These are phyloP conservation scores for Diarsia mendica DNA, from an alignment of 2,888 invertebrate genomes.

Conservation along the genomic window DNA sequence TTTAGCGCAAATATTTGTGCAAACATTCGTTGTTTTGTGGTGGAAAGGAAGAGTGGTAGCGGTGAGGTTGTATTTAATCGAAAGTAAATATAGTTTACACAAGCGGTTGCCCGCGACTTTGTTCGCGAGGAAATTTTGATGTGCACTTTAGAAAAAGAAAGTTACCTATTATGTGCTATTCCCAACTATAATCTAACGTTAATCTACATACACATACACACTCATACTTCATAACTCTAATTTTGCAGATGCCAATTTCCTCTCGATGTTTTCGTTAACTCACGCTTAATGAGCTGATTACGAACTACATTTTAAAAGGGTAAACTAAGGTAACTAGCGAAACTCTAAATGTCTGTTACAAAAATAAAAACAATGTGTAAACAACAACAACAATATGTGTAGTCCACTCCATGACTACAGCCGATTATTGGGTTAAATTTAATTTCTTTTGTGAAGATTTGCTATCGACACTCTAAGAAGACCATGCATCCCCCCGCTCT, in stretches of 20 bases:
- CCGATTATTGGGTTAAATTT: too few relatives aligned
- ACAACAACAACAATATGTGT: background rate
- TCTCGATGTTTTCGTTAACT: too few relatives aligned
- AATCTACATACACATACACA: too few relatives aligned
- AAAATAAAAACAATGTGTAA: background rate
- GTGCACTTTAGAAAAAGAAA: too few relatives aligned
- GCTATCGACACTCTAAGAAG: too few relatives aligned
- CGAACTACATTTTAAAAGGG: background rate
- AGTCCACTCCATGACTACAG: background rate
- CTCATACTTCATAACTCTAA: too few relatives aligned
- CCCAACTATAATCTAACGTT: too few relatives aligned
- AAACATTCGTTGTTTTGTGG: constrained; percentile 68
- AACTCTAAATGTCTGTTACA: background rate
- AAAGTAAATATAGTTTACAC: background rate
- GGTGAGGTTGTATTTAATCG: background rate
- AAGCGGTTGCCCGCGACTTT: too few relatives aligned
- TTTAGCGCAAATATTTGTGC: constrained; percentile 75
- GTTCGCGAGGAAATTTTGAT: too few relatives aligned
- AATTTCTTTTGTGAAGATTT: too few relatives aligned
- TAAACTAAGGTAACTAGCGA: background rate
- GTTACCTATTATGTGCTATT: too few relatives aligned
- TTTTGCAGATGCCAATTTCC: too few relatives aligned
- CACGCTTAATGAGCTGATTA: background rate
- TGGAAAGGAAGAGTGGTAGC: constrained; percentile 33
- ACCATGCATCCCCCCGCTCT: background rate